These are phyloP conservation scores for Daktulosphaira vitifoliae DNA, from an alignment of 1,140 invertebrate genomes.

Conservation along the genomic window DNA sequence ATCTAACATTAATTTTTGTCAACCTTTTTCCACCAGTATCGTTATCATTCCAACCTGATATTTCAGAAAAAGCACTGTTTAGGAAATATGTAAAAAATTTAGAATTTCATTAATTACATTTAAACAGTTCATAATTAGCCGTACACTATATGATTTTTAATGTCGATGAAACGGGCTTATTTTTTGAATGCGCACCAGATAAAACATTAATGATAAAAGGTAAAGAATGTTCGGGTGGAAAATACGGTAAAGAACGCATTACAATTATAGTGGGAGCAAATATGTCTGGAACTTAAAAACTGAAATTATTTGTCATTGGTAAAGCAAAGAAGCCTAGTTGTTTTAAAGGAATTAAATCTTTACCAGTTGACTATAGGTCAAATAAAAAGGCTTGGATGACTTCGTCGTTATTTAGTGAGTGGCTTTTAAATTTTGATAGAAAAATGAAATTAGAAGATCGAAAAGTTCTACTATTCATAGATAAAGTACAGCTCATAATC, in stretches of 20 bases:
- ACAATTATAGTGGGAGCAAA: constrained; percentile 40
- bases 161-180: constrained; percentile 46
- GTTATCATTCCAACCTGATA: no score
- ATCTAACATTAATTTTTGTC: no score
- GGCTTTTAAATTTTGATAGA: constrained; percentile 40
- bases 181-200: constrained; percentile 45
- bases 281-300: constrained; percentile 3
- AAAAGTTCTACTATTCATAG: constrained; percentile 46
- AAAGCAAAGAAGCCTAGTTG: background rate
- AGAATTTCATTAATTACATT: no score
- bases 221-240: constrained; percentile 42
- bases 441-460: constrained; percentile 41
- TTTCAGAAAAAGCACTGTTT: no score
- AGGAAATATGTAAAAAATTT: no score
- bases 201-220: constrained; percentile 42
- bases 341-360: background rate
- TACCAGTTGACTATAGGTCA: constrained; percentile 38
- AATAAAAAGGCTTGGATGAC: no score
- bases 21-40: no score
- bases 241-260: constrained; percentile 42
- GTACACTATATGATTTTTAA: no score
- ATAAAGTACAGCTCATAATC: constrained; percentile 45
- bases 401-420: no score
- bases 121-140: no score
- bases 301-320: constrained; percentile 40